Percentiles rank a stretch among this genome's conserved stretches.
Conservation (phyloP, 2,888 invertebrate genomes). For the Dynastes tityus region DNA sequence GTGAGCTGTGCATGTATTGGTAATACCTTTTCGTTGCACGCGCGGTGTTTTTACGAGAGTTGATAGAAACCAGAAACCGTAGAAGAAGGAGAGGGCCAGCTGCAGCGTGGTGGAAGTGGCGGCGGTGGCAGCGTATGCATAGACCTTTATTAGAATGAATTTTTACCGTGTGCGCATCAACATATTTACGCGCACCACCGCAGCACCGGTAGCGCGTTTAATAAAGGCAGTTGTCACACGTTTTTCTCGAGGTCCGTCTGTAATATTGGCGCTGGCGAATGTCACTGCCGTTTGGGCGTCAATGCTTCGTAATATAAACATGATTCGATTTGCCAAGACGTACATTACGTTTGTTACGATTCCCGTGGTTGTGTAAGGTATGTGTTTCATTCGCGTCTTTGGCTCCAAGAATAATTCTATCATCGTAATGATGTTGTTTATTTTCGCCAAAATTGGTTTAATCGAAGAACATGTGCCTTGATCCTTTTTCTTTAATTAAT, state of each 20-base stretch:
- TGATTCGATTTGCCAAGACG: slow-evolving; percentile 29
- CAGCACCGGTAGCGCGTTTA: slow-evolving; percentile 49
- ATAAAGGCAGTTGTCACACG: slow-evolving; percentile 59
- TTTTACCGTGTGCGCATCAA: slow-evolving; percentile 50
- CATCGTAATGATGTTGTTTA: too few species aligned
- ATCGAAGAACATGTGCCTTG: too few species aligned
- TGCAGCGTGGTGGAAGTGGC: slow-evolving; percentile 34
- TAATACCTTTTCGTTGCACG: slow-evolving; percentile 30
- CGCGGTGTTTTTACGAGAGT: slow-evolving; percentile 52
- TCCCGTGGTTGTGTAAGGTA: not conserved
- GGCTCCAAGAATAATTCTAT: too few species aligned
- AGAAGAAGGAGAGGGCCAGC: slow-evolving; percentile 51
- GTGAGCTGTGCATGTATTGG: slow-evolving; percentile 12
- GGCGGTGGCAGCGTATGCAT: slow-evolving; percentile 1
- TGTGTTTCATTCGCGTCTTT: not conserved
- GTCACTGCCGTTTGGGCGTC: slow-evolving; percentile 36
- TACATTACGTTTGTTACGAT: slow-evolving; percentile 17
- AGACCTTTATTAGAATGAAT: slow-evolving; percentile 56
- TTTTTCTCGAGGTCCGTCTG: slow-evolving; percentile 49
- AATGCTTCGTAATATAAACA: slow-evolving; percentile 42
- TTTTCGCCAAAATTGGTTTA: too few species aligned
- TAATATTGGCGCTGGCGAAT: slow-evolving; percentile 16
- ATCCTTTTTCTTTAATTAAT: too few species aligned
- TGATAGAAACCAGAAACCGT: slow-evolving; percentile 57
- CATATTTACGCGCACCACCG: slow-evolving; percentile 33